phyloP scores from a whole-genome alignment of 2,888 invertebrate species.

The Phaedon cochleariae region DNA sequence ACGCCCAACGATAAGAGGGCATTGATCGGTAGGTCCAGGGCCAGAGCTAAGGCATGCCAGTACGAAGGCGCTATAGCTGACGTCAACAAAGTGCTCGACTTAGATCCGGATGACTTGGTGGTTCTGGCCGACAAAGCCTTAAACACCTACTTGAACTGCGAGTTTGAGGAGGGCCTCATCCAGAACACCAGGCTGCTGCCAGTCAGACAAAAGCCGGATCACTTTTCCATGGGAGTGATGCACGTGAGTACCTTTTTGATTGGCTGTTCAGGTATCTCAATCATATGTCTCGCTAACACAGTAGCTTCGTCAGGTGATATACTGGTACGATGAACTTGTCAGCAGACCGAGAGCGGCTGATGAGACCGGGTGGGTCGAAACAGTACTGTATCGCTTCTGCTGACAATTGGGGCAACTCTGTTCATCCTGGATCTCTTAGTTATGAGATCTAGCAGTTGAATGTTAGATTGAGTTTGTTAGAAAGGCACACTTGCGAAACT shows the following conservation, averaged over 20 bases:
- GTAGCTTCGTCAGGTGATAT: too few species aligned
- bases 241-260: slow-evolving; percentile 47
- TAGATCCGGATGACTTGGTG: slow-evolving; percentile 53
- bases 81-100: slow-evolving; percentile 61
- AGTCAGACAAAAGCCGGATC: slow-evolving; percentile 56
- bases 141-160: slow-evolving; percentile 56
- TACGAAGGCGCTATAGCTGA: slow-evolving; percentile 66
- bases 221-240: slow-evolving; percentile 59
- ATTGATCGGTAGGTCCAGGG: slow-evolving; percentile 65
- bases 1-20: slow-evolving; percentile 64
- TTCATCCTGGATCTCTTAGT: too few species aligned
- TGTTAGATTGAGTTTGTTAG: too few species aligned
- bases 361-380: too few species aligned
- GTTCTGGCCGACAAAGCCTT: slow-evolving; percentile 55
- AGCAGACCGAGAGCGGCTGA: too few species aligned
- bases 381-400: too few species aligned
- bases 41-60: slow-evolving; percentile 66
- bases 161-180: slow-evolving; percentile 59
- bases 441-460: too few species aligned
- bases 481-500: too few species aligned
- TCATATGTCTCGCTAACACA: too few species aligned
- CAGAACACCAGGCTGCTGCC: slow-evolving; percentile 52
- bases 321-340: too few species aligned
- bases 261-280: too few species aligned
- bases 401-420: too few species aligned